Evolutionary conservation across 2,888 invertebrate genomes (phyloP), one percentile per base, ranked within the genome.

Genomic region (Odontothrips loti): DNA sequence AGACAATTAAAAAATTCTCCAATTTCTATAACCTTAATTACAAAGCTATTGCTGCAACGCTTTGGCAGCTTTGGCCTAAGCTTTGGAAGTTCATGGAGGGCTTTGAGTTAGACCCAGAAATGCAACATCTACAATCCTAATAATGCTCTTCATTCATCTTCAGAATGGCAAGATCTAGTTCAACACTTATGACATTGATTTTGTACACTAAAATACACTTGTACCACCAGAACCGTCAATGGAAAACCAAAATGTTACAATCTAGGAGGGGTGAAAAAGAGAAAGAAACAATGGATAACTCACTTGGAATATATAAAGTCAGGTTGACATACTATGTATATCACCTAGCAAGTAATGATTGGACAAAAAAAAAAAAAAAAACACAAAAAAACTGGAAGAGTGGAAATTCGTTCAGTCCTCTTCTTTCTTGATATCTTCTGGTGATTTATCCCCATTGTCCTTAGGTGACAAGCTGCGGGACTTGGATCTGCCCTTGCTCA

Each of bases 401-500:
- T 68, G 68, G n/a, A 27, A 75, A 75, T 27, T 12, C 23, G 68
- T 75, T 75, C 27, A 75, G 68, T 75, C 68, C 27, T 75, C 68
- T 27, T 75, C 68, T 27, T 75, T 75, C 27, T 75, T 75, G 10
- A 75, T 27, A 27, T 75, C 68, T 75, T 75, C 68, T 11, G 89
- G 89, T 79, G 88, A 88, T 80, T 89, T 88, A 81, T 88, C 88
- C 80, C 87, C 87, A 84, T 90, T 89, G 84, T 89, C 89, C 83
- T 89, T 89, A 78, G 88, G 87, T 51, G 90, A 90, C 83, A 87
- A 88, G 79, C 90, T 89, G 84, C 90, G 87, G 68, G 91, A 91
- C 84, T 88, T 88, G 81, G 86, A 86, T 83, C 87, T 88, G 85
- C 90, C 92, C 87, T 93, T 93, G 87, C 93, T 93, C 84, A 89